Evolutionary conservation across 2,797 vertebrate species (phyloP), one percentile per base, ranked within the genome.

Genomic region (Cheirogaleus major): DNA sequence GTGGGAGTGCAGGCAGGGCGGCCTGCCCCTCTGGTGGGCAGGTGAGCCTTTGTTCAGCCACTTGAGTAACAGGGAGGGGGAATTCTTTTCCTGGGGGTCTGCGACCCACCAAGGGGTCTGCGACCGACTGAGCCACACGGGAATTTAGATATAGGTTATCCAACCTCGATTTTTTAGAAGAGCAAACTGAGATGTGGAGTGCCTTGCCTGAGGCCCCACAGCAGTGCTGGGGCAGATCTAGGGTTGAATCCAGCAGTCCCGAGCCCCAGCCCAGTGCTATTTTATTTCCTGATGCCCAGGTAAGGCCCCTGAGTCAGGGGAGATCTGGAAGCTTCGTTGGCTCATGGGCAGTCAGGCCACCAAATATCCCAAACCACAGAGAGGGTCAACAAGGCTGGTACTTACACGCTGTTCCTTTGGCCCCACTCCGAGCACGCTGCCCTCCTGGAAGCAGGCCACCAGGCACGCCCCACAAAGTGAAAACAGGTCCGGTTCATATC

Each of bases 351-450:
- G 65, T 59, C 43, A 50, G 23, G 22, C 52, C 32, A 5, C 7
- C 18, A 65, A 81, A 70, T 48, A 32, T 1, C 25, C 32, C 20
- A 27, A 94, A 17, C 67, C 63, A 17, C 59, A 35, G 35, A n/a
- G 48, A 48, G 9, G 6, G 1, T 17, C 1, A 0, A 1, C 45
- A 69, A 35, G 35, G 10, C 43, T 18, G 4, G 25, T 48, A 5
- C 35, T 65, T 43, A 65, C 6, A 76, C 18, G 22, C 52, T 59
- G 18, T 14, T 2, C 52, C 23, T 23, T 4, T 3, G 12, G 3
- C 23, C 18, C 43, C 55, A 43, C 45, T 41, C 70, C 41, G 50
- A 84, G 27, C 17, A 7, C 32, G 45, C 55, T 35, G 65, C 2
- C 4, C 35, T 72, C 82, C 35, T 17, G 13, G 17, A 67, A 70